Base-by-base conservation (phyloP, 2,888 invertebrate genomes). In the Glaucopsyche alexis region DNA sequence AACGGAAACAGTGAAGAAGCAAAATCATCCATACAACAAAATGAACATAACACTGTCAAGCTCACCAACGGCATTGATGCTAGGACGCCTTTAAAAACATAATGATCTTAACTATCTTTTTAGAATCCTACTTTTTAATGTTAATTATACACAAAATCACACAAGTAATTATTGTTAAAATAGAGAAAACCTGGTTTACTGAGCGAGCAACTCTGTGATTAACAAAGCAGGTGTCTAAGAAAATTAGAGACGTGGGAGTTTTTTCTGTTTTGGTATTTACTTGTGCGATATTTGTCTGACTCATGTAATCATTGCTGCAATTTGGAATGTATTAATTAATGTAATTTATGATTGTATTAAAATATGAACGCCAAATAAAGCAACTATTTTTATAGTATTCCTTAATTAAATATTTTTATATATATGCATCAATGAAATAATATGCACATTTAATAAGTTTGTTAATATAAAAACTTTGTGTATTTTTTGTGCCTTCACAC, bases 311-410 rank as follows among this genome's bases (percentile, higher is more conserved):
- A 38, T 69, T 7, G n/a, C 19, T 47, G 47, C 49, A 49, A 49
- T 49, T 69, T 69, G 19, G 29, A 69, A 69, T 69, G 49, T 69
- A 49, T 49, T 69, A 49, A 49, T 49, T 69, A 49, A 16, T 67
- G 45, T 47, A 19, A 67, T 45, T 69, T 47, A 47, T 69, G 11
- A 67, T 67, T 45, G 19, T 69, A 45, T 13, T 69, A 69, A 66
- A 69, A 69, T 87, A 80, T 88, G 86, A 84, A 89, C 84, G 88
- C 88, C 90, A 90, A 90, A 91, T 88, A 86, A 89, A 86, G 77
- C 75, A 88, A 89, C 86, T 91, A 92, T 92, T 92, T 92, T 92
- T 91, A 86, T 90, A 91, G 83, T 83, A 87, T 85, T 84, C 82
- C 83, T 88, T 86, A 82, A 86, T 81, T 83, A 81, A 81, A 81